Conservation (phyloP, 2,797 vertebrate genomes). For the Scarus forsteni region DNA sequence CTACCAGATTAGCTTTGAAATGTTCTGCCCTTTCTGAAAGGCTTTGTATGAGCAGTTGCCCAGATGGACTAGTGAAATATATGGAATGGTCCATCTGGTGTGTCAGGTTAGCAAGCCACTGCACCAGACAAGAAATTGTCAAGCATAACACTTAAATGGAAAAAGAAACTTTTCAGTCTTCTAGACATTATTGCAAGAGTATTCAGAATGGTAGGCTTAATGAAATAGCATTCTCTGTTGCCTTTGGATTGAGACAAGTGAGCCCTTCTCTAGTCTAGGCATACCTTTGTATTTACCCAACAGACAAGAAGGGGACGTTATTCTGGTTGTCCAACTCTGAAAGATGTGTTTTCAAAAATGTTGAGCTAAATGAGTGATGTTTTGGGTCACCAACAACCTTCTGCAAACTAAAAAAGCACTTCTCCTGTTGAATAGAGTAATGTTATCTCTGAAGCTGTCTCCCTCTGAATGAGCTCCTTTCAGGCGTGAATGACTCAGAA, state of each 20-base stretch:
- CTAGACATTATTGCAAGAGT: no score
- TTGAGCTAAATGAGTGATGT: conserved; percentile 16
- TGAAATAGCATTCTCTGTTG: not conserved
- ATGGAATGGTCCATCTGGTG: no score
- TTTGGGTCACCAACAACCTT: conserved; percentile 29
- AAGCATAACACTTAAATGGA: no score
- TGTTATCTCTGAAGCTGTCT: conserved; percentile 24
- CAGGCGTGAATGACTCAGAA: conserved; percentile 55
- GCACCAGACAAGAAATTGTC: not conserved
- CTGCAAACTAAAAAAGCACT: conserved; percentile 18
- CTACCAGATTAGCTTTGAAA: no score
- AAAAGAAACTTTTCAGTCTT: no score
- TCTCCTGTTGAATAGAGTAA: not conserved
- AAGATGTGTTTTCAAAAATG: conserved; percentile 27
- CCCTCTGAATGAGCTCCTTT: conserved; percentile 30
- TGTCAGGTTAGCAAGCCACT: no score
- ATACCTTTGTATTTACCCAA: not conserved
- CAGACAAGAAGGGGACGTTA: not conserved
- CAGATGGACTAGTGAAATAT: no score
- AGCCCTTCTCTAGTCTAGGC: not conserved
- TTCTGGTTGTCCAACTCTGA: conserved; percentile 11
- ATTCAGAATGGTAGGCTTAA: no score
- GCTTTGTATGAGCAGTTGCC: no score
- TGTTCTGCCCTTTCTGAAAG: no score
- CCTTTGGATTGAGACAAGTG: not conserved